Conservation (phyloP, 1,140 invertebrate genomes). For the Drusus annulatus region DNA sequence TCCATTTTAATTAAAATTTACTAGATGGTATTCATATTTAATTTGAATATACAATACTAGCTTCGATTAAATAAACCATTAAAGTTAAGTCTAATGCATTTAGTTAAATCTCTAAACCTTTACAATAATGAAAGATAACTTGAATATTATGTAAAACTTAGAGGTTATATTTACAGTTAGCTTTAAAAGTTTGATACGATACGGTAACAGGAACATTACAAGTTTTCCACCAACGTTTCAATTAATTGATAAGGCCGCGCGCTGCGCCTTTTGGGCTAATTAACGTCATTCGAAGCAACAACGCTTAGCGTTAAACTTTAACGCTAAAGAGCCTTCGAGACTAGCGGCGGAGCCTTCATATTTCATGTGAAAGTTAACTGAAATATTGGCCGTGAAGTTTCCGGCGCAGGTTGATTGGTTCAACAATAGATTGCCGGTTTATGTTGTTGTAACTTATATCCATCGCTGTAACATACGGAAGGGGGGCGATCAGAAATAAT, state of each 20-base stretch:
- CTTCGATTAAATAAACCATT: too few species aligned
- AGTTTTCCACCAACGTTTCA: slow-evolving; percentile 12
- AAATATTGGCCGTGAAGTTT: neutral
- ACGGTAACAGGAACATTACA: slow-evolving; percentile 5
- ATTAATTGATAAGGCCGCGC: slow-evolving; percentile 22
- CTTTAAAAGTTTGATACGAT: too few species aligned
- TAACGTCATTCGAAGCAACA: neutral
- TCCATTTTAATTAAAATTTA: too few species aligned
- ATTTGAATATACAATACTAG: too few species aligned
- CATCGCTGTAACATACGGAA: too few species aligned
- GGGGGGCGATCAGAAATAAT: neutral
- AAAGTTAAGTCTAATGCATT: too few species aligned
- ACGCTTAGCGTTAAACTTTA: neutral
- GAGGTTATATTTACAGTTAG: too few species aligned
- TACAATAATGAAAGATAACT: too few species aligned
- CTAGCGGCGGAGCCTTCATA: neutral
- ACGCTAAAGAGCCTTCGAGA: slow-evolving; percentile 8
- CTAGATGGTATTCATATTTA: too few species aligned
- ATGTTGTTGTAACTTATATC: neutral
- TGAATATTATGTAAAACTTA: too few species aligned
- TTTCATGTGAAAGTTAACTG: slow-evolving; percentile 18
- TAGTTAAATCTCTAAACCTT: too few species aligned
- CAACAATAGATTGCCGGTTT: neutral
- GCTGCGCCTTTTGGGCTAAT: slow-evolving; percentile 5
- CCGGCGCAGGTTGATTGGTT: neutral